These are phyloP conservation scores for Dendroctonus valens DNA, from an alignment of 1,140 invertebrate genomes.

Conservation along the genomic window DNA sequence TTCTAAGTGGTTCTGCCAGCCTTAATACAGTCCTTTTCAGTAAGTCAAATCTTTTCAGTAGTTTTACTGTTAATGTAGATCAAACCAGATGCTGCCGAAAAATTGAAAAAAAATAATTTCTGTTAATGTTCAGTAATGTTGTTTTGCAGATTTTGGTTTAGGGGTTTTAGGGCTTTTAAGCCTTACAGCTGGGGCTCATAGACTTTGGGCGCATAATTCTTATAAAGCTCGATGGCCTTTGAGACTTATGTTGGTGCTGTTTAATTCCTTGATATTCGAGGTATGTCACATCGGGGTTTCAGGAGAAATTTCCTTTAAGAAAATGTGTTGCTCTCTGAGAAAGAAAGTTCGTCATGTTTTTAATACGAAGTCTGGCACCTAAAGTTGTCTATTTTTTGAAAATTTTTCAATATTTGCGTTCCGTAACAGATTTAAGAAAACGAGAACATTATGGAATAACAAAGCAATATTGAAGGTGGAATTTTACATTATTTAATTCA, in stretches of 20 bases:
- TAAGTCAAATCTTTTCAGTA: not conserved
- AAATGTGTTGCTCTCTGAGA: not conserved
- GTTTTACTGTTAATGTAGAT: no score
- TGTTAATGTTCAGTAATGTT: not conserved
- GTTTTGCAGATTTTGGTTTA: constrained; percentile 1
- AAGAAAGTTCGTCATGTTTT: not conserved
- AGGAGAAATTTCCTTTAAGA: not conserved
- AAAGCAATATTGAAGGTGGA: not conserved
- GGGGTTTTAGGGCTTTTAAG: constrained; percentile 3
- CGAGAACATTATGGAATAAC: not conserved
- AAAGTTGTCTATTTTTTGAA: not conserved
- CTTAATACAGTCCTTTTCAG: not conserved
- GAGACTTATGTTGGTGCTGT: constrained; percentile 6
- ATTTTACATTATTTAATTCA: not conserved
- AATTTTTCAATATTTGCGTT: not conserved
- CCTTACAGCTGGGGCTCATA: constrained; percentile 7
- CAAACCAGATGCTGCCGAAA: no score
- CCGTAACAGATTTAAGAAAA: not conserved
- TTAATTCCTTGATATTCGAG: constrained; percentile 1
- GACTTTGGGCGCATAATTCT: constrained; percentile 8
- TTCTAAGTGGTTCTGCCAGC: not conserved
- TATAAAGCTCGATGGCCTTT: constrained; percentile 15
- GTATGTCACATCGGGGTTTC: not conserved
- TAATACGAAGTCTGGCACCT: not conserved
- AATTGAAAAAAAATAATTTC: not conserved